These are phyloP conservation scores for Pseudomyrmex pallidus DNA, from an alignment of 1,140 invertebrate genomes.

Conservation along the genomic window DNA sequence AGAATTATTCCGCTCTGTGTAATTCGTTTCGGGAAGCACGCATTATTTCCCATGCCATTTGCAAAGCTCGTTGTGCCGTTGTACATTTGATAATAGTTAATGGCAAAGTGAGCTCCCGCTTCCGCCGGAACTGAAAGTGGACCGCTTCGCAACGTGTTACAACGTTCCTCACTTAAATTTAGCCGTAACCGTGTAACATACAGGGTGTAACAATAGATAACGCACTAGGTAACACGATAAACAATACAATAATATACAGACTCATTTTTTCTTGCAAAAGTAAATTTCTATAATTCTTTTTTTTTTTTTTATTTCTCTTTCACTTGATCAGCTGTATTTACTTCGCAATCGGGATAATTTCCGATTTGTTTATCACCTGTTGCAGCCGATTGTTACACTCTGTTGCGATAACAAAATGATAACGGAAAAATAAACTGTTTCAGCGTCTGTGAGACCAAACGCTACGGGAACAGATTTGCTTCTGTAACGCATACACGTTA, in stretches of 20 bases:
- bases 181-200: not conserved
- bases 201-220: not conserved
- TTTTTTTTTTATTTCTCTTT: not conserved
- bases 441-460: not conserved
- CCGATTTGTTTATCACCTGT: too few relatives aligned
- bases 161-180: constrained; percentile 59
- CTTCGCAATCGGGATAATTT: not conserved
- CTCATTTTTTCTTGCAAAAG: not conserved
- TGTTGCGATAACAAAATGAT: not conserved
- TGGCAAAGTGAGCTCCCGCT: constrained; percentile 52
- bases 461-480: not conserved
- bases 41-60: constrained; percentile 57
- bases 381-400: not conserved
- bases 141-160: constrained; percentile 49
- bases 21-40: not conserved
- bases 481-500: not conserved
- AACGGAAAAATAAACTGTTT: not conserved
- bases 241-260: not conserved
- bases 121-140: constrained; percentile 72
- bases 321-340: not conserved
- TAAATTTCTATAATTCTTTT: not conserved
- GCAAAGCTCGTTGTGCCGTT: constrained; percentile 24
- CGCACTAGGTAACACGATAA: too few relatives aligned
- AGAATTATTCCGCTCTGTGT: too few relatives aligned
- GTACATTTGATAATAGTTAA: constrained; percentile 44